Conservation (phyloP, 2,888 invertebrate species). For the Melieria omissa region DNA sequence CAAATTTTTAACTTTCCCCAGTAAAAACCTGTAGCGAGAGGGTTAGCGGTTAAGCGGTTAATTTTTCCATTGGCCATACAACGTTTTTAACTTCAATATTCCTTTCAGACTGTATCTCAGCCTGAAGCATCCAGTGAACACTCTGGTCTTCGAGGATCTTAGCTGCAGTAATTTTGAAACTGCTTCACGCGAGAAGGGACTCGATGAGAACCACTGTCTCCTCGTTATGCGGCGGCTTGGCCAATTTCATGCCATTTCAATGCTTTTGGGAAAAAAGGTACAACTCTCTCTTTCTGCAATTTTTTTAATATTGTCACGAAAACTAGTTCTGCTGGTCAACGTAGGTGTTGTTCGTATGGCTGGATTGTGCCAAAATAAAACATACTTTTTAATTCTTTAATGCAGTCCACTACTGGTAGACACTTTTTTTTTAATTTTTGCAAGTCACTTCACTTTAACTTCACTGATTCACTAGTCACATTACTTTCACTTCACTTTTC, state of each 20-base stretch:
- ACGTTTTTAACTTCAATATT: too few species aligned
- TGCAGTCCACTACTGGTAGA: too few species aligned
- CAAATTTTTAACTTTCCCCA: too few species aligned
- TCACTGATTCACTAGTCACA: too few species aligned
- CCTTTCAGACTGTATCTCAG: constrained; percentile 55
- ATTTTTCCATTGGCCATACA: not conserved
- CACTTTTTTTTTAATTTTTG: too few species aligned
- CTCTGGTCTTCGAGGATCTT: constrained; percentile 63
- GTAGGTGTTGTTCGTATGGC: too few species aligned
- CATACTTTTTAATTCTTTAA: too few species aligned
- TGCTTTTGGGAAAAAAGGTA: constrained; percentile 69
- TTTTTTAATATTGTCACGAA: not conserved
- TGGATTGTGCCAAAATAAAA: not conserved
- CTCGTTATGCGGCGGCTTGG: constrained; percentile 69
- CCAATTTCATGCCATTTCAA: constrained; percentile 70
- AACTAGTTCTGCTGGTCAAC: too few species aligned
- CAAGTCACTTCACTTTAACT: too few species aligned
- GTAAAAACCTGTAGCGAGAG: too few species aligned
- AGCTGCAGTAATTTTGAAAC: constrained; percentile 67
- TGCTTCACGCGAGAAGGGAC: constrained; percentile 68
- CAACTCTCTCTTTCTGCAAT: constrained; percentile 18
- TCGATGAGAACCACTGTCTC: constrained; percentile 69
- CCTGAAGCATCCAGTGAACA: constrained; percentile 52
- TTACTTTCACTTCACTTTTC: too few species aligned
- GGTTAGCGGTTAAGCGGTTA: not conserved